phyloP scores from a whole-genome alignment of 2,113 vertebrate species.

The Oreocharis arfaki region DNA sequence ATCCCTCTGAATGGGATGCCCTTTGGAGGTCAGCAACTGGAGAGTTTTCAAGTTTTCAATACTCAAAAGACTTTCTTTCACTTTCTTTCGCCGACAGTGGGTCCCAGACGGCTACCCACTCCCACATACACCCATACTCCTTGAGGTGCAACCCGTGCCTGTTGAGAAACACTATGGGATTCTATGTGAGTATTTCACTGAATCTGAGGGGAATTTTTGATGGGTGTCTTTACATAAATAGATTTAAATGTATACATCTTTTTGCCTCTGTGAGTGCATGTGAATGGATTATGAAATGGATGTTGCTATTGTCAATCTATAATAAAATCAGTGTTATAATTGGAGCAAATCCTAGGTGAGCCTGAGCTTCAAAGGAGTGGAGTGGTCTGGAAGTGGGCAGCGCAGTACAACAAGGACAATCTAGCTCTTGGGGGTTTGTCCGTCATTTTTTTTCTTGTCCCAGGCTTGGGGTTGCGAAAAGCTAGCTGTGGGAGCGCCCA shows the following conservation, averaged over 20 bases:
- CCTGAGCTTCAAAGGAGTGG: background rate
- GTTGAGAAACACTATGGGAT: background rate
- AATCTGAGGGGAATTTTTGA: background rate
- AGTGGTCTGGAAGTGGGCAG: background rate
- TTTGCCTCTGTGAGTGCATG: background rate
- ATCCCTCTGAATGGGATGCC: background rate
- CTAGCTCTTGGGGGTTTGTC: background rate
- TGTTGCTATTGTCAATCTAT: background rate
- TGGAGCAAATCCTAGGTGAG: background rate
- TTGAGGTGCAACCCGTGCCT: background rate
- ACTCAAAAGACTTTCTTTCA: background rate
- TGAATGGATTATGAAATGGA: background rate
- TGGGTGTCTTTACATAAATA: background rate
- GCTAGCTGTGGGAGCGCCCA: background rate
- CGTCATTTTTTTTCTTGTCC: fast-evolving
- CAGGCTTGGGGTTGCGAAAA: background rate
- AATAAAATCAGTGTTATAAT: background rate
- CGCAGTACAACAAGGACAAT: background rate
- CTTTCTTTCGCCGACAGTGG: background rate
- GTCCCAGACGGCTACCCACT: no score
- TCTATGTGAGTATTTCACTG: background rate
- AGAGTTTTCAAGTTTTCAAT: background rate
- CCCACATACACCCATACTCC: no score
- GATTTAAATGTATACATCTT: background rate
- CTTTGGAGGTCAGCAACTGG: background rate